Base-by-base conservation (phyloP, 2,888 invertebrate species). In the Cotesia congregata region DNA sequence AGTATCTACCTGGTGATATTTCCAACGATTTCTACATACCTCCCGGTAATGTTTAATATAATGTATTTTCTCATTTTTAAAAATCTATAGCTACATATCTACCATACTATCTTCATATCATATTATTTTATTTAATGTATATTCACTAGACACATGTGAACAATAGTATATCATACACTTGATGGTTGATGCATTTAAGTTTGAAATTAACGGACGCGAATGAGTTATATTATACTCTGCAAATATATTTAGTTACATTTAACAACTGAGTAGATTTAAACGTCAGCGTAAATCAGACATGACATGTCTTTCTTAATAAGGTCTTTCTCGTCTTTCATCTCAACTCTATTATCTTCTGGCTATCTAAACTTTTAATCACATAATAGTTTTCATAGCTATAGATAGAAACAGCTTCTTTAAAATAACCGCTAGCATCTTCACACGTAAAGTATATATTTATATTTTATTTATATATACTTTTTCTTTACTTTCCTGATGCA, bases 11-110 rank as follows among this genome's bases (percentile, higher is more conserved):
- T 7, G 30, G 15, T 30, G 7, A 5, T 6, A 70, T 70, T 70
- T 70, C 60, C n/a, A 70, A 70, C 15, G 30, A 70, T 70, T 70
- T 70, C 60, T 70, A 70, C 60, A 30, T 59, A 15, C 50, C 30
- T 61, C 39, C n/a, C 70, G 60, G n/a, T 15, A 50, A 68, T 39
- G 61, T 6, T 9, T 12, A 70, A 50, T 17, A 5, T 15, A 15
- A 50, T 59, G 7, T 15, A 15, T 40, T 67, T 38, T 67, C 39
- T 68, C 9, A 15, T 41, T 7, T 68, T 50, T 40, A 17, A 68
- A 50, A 50, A 50, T 12, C 12, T 12, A 7, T 12, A 7, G 12
- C 3, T 50, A 50, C 50, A 50, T 50, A 50, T 50, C 50, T 50
- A 50, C 9, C 50, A 50, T 50, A 50, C 50, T 12, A 50, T 50